Conservation (phyloP, 2,797 vertebrate species). For the Sciurus carolinensis region DNA sequence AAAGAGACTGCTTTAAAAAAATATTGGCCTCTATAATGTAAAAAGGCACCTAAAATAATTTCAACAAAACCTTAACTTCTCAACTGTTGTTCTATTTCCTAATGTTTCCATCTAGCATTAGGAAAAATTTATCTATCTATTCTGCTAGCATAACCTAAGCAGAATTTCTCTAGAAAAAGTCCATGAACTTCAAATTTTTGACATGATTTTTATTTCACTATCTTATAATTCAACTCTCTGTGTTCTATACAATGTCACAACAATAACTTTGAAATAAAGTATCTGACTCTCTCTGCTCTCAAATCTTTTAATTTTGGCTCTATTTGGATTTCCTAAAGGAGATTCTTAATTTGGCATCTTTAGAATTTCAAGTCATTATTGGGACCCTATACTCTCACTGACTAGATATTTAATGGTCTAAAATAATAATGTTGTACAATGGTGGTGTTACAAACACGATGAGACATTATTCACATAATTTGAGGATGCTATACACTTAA, state of each 20-base stretch:
- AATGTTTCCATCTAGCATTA: conserved; percentile 77
- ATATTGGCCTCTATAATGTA: background rate
- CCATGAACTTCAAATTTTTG: background rate
- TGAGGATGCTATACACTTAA: background rate
- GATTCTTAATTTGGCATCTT: conserved; percentile 26
- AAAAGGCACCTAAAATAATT: background rate
- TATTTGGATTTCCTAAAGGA: background rate
- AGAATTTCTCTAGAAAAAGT: conserved; percentile 38
- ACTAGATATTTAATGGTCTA: conserved; percentile 23
- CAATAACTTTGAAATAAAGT: background rate
- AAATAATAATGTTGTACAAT: background rate
- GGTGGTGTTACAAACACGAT: background rate
- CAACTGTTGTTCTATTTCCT: conserved; percentile 34
- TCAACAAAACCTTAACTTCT: conserved; percentile 8
- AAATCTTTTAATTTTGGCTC: conserved; percentile 17
- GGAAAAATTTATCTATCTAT: conserved; percentile 62
- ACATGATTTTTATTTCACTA: background rate
- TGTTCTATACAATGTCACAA: background rate
- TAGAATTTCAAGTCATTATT: background rate
- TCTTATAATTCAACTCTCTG: background rate
- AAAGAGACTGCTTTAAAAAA: background rate
- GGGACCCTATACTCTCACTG: background rate
- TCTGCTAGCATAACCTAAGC: background rate
- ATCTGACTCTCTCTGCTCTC: background rate
- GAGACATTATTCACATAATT: background rate